These are phyloP conservation scores for Cynoglossus semilaevis DNA, from an alignment of 2,113 vertebrate genomes.

Conservation along the genomic window DNA sequence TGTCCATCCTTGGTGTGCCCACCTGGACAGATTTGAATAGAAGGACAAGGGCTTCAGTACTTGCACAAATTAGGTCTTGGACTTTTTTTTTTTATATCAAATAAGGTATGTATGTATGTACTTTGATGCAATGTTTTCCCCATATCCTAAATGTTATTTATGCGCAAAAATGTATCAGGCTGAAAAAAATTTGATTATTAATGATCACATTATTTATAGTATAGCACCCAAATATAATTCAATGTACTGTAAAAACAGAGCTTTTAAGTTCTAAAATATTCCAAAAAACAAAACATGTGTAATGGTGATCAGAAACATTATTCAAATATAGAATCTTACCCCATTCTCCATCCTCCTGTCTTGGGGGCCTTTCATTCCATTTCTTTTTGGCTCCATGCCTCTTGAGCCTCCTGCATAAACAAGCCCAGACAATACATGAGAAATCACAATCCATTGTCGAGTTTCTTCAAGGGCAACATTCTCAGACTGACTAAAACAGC, in stretches of 20 bases:
- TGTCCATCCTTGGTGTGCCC: slow-evolving; percentile 87
- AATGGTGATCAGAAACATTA: not conserved
- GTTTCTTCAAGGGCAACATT: not conserved
- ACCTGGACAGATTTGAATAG: slow-evolving; percentile 70
- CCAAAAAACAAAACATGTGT: no score
- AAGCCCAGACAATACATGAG: slow-evolving; percentile 27
- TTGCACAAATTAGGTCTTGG: not conserved
- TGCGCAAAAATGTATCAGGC: no score
- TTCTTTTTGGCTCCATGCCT: slow-evolving; percentile 84
- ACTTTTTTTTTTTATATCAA: not conserved
- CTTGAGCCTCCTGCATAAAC: slow-evolving; percentile 76
- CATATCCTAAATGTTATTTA: no score
- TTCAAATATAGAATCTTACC: slow-evolving; percentile 73
- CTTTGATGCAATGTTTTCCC: no score
- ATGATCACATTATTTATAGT: not conserved
- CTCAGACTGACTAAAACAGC: slow-evolving; percentile 1
- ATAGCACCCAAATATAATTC: not conserved
- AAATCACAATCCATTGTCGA: not conserved
- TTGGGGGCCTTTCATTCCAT: slow-evolving; percentile 82
- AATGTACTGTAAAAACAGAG: no score
- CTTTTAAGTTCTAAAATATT: no score
- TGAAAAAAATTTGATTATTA: no score
- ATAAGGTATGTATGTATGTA: no score
- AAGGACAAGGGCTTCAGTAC: not conserved
- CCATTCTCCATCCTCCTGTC: slow-evolving; percentile 92